Evolutionary conservation across 2,888 invertebrate genomes (phyloP), one percentile per base, ranked within the genome.

Genomic region (Cremastinae sp.): DNA sequence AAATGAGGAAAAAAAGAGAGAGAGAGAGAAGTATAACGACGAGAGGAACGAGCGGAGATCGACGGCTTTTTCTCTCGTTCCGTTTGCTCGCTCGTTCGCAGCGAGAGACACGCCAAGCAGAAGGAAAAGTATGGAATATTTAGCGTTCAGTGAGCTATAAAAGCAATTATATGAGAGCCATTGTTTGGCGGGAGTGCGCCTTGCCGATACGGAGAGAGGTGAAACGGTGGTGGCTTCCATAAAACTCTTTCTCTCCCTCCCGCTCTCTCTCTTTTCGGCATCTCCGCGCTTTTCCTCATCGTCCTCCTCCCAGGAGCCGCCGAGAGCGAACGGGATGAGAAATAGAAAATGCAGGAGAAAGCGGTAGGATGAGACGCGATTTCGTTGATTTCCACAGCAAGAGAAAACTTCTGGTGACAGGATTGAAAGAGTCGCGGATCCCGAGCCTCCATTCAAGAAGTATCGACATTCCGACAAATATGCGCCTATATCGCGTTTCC

Each of bases 141-240:
- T 89, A 89, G 87, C 87, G 87, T 88, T 88, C 89, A 88, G 83
- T 86, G 88, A 89, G 86, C 87, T 89, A 89, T 89, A 89, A 89
- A 89, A 89, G 89, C 89, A 89, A 89, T 89, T 89, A 89, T 88
- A 87, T 86, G 86, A 85, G 83, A 85, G 80, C 87, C 86, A 89
- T 89, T 89, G 88, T 89, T 89, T 89, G 87, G 85, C 85, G 80
- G 84, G 88, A 84, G 86, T 88, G 88, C 86, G 86, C 85, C 85
- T 87, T 83, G 82, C 84, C 87, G 89, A 88, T 89, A 88, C 84
- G 85, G 81, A 84, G 81, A 84, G 84, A 84, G 84, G 80, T 79
- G 84, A 84, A 28, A 81, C 82, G 54, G n/a, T 12, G 66, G 75
- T 12, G 66, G 75, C 69, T 73, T 72, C 73, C 68, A 78, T 74